These are phyloP conservation scores for Drosophila erecta DNA, from an alignment of 1,140 invertebrate genomes.

Conservation along the genomic window DNA sequence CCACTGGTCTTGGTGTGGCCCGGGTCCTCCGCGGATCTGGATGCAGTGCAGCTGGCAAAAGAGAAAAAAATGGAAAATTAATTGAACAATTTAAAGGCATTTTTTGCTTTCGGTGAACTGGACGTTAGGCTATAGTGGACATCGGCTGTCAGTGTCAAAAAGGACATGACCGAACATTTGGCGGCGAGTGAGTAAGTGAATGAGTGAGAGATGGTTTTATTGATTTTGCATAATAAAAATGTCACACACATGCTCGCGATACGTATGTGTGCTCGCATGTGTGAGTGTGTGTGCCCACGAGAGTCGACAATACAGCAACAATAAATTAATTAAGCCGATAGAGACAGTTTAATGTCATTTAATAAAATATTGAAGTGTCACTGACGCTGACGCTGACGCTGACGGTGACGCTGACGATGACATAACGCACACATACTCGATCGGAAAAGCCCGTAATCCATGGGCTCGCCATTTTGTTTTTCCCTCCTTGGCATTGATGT, in stretches of 20 bases:
- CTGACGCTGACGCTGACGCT: conserved; percentile 74
- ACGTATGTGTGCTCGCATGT: conserved; percentile 14
- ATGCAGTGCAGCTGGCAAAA: conserved; percentile 33
- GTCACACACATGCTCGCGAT: conserved; percentile 66
- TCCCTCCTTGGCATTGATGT: conserved; percentile 57
- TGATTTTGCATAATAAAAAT: conserved; percentile 85
- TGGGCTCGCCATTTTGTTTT: conserved; percentile 77
- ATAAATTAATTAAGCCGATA: conserved; percentile 85
- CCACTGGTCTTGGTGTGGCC: conserved; percentile 55
- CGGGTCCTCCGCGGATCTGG: conserved; percentile 2
- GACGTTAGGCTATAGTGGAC: conserved; percentile 27
- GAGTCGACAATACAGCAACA: conserved; percentile 80
- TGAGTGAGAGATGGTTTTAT: conserved; percentile 83
- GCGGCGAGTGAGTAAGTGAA: conserved; percentile 51
- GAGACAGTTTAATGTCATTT: conserved; percentile 85
- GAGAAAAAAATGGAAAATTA: conserved; percentile 73
- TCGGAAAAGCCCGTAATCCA: conserved; percentile 39
- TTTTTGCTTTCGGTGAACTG: conserved; percentile 41
- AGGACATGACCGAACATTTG: conserved; percentile 83
- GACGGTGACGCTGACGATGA: conserved; percentile 75
- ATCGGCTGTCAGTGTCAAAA: conserved; percentile 80
- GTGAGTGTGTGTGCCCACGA: conserved; percentile 13
- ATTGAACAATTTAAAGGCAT: conserved; percentile 79
- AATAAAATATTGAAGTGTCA: conserved; percentile 85
- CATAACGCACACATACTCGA: conserved; percentile 36